phyloP scores from a whole-genome alignment of 2,888 invertebrate species.

The Nymphalis polychloros region DNA sequence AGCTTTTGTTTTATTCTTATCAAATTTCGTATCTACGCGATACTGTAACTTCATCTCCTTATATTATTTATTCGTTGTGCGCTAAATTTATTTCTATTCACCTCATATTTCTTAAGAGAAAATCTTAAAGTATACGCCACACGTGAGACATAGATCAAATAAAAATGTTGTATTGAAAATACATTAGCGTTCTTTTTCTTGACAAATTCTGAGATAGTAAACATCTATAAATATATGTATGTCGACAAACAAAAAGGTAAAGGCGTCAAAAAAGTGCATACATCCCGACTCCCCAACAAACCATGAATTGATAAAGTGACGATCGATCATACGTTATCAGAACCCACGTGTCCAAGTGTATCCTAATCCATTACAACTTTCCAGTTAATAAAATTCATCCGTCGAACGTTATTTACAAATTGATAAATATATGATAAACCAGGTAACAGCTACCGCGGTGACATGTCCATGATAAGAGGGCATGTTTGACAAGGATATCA shows the following conservation, averaged over 20 bases:
- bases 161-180: not conserved
- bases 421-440: conserved; percentile 57
- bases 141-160: not conserved
- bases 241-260: conserved; percentile 34
- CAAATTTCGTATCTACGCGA: conserved; percentile 39
- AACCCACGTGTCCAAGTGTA: conserved; percentile 50
- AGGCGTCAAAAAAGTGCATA: conserved; percentile 38
- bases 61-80: conserved; percentile 28
- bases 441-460: conserved; percentile 57
- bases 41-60: conserved; percentile 35
- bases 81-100: conserved; percentile 1
- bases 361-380: conserved; percentile 67
- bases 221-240: conserved; percentile 15
- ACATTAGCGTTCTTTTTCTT: not conserved
- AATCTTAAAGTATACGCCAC: not conserved
- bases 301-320: conserved; percentile 37
- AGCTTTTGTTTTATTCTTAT: conserved; percentile 42
- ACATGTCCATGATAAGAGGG: conserved; percentile 43
- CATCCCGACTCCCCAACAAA: conserved; percentile 39
- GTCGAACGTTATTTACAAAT: conserved; percentile 67
- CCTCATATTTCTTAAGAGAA: conserved; percentile 4
- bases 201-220: not conserved
- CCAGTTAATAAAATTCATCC: conserved; percentile 64
- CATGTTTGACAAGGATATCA: conserved; percentile 34
- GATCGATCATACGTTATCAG: conserved; percentile 57